A percentile compares a stretch with the other conserved stretches of the same genome.
Conservation (phyloP, 2,113 vertebrate genomes). For the crab-eating macaque (Macaca fascicularis) region DNA sequence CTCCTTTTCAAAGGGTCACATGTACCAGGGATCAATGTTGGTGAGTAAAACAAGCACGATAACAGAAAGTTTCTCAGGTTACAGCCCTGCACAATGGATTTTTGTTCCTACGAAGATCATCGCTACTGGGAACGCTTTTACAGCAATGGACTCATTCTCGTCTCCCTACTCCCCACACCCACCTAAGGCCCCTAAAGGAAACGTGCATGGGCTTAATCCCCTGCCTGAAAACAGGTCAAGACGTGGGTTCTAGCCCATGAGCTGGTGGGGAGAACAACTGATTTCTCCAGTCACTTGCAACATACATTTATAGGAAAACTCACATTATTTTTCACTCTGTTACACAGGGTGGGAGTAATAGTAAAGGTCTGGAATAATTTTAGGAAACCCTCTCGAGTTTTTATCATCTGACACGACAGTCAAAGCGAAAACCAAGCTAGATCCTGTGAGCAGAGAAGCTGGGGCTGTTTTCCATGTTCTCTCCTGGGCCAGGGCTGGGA, state of each 20-base stretch:
- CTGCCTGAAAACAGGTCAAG: neutral
- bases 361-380: conserved; percentile 48
- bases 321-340: conserved; percentile 7
- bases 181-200: neutral
- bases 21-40: conserved; percentile 56
- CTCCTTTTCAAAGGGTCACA: conserved; percentile 74
- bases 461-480: conserved; percentile 81
- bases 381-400: conserved; percentile 51
- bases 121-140: conserved; percentile 64
- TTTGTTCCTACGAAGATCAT: conserved; percentile 67
- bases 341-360: neutral
- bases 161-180: neutral
- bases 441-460: neutral
- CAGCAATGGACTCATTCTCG: conserved; percentile 33
- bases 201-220: neutral
- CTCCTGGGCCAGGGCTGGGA: conserved; percentile 84
- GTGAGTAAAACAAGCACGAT: conserved; percentile 35
- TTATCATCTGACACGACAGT: neutral
- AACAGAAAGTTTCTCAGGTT: conserved; percentile 77
- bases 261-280: neutral
- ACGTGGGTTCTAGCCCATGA: neutral
- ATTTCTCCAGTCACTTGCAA: conserved; percentile 5
- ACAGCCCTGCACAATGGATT: conserved; percentile 53
- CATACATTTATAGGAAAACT: neutral
- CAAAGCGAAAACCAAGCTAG: conserved; percentile 37